phyloP scores from a whole-genome alignment of 2,113 vertebrate species.

The Rhinoderma darwinii region DNA sequence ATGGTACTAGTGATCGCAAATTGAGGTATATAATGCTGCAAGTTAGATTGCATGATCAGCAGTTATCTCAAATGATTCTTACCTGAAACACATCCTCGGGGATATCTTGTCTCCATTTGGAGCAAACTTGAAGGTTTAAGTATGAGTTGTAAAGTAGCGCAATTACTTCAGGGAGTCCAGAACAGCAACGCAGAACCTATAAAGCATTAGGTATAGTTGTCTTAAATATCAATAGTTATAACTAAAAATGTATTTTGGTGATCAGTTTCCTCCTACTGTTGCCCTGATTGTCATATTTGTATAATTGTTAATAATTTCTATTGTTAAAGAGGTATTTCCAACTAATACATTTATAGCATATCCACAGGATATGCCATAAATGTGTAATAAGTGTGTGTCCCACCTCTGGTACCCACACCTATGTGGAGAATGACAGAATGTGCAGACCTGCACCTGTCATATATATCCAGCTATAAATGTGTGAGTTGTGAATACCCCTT shows the following conservation, averaged over 20 bases:
- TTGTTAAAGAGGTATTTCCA: too few relatives aligned
- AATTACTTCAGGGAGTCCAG: constrained; percentile 48
- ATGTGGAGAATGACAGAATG: too few relatives aligned
- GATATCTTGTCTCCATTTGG: constrained; percentile 41
- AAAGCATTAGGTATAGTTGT: not conserved
- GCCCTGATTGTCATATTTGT: not conserved
- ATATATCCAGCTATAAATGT: too few relatives aligned
- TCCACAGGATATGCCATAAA: too few relatives aligned
- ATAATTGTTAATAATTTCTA: too few relatives aligned
- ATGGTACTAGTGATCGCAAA: not conserved
- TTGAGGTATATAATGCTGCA: not conserved
- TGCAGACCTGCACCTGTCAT: too few relatives aligned
- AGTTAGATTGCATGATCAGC: not conserved
- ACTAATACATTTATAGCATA: too few relatives aligned
- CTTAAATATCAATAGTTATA: not conserved
- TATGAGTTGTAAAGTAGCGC: constrained; percentile 55
- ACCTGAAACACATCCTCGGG: constrained; percentile 49
- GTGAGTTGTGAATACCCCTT: too few relatives aligned
- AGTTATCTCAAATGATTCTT: not conserved
- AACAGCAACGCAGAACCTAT: constrained; percentile 51
- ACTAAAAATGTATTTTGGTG: not conserved
- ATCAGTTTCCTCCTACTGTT: not conserved
- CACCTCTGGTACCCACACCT: too few relatives aligned
- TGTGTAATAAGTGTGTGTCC: too few relatives aligned
- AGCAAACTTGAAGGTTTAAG: constrained; percentile 15